Evolutionary conservation across 2,888 invertebrate species (phyloP).

Genomic region (Polydesmus complanatus): DNA sequence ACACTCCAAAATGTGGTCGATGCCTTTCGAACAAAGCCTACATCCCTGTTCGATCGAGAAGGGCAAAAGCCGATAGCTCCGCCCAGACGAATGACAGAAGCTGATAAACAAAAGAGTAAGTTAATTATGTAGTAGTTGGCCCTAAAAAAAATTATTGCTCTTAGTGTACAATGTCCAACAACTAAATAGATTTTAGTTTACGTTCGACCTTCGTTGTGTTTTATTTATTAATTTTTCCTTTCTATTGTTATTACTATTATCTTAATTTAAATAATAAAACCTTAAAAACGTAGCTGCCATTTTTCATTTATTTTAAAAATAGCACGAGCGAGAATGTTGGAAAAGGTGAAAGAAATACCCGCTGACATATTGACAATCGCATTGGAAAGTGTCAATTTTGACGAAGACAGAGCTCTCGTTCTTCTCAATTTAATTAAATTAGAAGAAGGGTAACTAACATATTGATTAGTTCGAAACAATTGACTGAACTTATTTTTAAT

Average conservation of each 20-base stretch:
- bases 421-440: slow-evolving; percentile 6
- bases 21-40: not conserved
- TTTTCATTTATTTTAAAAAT: not conserved
- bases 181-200: not conserved
- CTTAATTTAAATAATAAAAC: too few relatives aligned
- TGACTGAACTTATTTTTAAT: too few relatives aligned
- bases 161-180: not conserved
- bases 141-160: not conserved
- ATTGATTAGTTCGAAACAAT: too few relatives aligned
- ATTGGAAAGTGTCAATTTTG: slow-evolving; percentile 15
- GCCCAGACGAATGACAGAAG: slow-evolving; percentile 19
- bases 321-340: slow-evolving; percentile 13
- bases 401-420: slow-evolving; percentile 12
- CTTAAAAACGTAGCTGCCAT: too few relatives aligned
- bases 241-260: not conserved
- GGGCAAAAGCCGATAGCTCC: slow-evolving; percentile 10
- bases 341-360: slow-evolving; percentile 13
- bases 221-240: not conserved
- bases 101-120: slow-evolving; percentile 24
- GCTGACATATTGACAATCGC: slow-evolving; percentile 12
- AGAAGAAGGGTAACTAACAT: slow-evolving; percentile 5
- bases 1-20: not conserved
- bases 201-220: not conserved
- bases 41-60: not conserved
- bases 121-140: not conserved